phyloP scores from a whole-genome alignment of 2,888 invertebrate species.

The Celastrina argiolus region DNA sequence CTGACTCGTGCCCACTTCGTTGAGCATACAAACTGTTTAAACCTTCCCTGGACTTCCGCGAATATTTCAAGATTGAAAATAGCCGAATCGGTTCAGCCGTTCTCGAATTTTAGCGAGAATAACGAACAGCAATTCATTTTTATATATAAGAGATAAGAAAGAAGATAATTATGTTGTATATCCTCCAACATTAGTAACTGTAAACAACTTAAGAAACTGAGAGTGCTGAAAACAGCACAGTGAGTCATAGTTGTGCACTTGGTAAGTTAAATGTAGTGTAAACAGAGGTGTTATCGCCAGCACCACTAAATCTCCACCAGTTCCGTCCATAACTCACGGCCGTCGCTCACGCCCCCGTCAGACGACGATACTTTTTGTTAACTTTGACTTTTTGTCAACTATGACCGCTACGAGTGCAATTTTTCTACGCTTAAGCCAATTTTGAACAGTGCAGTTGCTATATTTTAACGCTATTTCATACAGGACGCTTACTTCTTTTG shows the following conservation, averaged over 20 bases:
- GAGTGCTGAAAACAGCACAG: not conserved
- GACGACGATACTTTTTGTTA: not conserved
- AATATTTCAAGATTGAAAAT: no score
- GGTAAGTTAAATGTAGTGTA: slow-evolving; percentile 73
- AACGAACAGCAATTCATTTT: no score
- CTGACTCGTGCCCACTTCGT: no score
- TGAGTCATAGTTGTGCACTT: slow-evolving; percentile 41
- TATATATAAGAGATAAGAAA: no score
- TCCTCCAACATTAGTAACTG: not conserved
- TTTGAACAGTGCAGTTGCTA: not conserved
- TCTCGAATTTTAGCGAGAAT: no score
- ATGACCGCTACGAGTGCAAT: slow-evolving; percentile 40
- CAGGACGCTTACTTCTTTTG: no score
- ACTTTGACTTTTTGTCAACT: slow-evolving; percentile 36
- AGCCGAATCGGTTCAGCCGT: no score
- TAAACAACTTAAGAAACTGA: not conserved
- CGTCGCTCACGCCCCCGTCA: slow-evolving; percentile 44
- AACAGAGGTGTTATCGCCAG: slow-evolving; percentile 69
- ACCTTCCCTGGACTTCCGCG: no score
- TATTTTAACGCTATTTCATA: not conserved
- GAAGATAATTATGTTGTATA: no score
- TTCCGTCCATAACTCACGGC: slow-evolving; percentile 56
- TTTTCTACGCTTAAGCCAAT: not conserved
- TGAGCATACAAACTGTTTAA: no score
- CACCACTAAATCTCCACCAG: slow-evolving; percentile 59